Evolutionary conservation across 2,797 vertebrate species (phyloP).

Genomic region (Notamacropus eugenii): DNA sequence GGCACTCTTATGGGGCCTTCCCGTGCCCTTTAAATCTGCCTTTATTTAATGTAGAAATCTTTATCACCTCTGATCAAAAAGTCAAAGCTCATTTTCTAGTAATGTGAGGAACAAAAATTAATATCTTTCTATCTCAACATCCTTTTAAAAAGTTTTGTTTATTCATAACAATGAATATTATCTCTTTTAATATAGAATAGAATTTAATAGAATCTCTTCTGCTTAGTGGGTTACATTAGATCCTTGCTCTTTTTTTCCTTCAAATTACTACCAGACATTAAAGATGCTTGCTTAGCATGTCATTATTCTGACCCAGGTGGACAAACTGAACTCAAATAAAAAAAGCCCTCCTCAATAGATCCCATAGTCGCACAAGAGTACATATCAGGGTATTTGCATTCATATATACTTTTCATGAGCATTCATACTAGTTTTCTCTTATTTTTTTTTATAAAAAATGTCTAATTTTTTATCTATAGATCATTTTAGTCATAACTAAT

Average conservation of each 20-base stretch:
- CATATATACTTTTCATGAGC: neutral
- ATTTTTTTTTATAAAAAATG: neutral
- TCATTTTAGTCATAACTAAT: neutral
- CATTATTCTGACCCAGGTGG: neutral
- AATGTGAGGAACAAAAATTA: neutral
- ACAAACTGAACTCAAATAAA: neutral
- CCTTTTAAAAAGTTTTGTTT: constrained; percentile 28
- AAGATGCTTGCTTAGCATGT: neutral
- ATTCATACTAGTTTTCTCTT: neutral
- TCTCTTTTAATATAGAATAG: too few relatives aligned
- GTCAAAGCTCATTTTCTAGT: constrained; percentile 31
- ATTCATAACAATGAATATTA: neutral
- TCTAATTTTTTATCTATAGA: neutral
- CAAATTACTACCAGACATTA: neutral
- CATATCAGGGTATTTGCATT: neutral
- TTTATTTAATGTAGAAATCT: constrained; percentile 50
- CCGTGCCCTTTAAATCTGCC: constrained; percentile 15
- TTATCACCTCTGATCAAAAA: constrained; percentile 21
- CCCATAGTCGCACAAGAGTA: neutral
- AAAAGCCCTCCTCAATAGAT: neutral
- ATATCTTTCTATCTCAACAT: neutral
- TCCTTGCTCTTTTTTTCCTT: neutral
- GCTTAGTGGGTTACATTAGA: neutral
- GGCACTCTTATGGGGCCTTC: neutral
- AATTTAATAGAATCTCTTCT: too few relatives aligned